phyloP scores from a whole-genome alignment of 2,113 vertebrate species.

The Pimephales promelas region DNA sequence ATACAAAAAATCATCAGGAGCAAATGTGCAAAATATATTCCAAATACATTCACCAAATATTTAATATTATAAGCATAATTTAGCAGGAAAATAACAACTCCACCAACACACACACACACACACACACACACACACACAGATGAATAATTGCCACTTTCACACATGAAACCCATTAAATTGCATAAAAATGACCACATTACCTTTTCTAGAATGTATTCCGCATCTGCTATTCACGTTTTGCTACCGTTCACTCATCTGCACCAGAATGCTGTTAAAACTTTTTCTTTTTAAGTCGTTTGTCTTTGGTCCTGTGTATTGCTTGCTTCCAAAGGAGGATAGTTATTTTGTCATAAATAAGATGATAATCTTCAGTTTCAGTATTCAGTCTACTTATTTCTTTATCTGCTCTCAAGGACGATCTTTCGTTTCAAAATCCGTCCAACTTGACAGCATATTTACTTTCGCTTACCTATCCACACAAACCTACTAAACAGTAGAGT shows the following conservation, averaged over 20 bases:
- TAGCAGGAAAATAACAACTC: not conserved
- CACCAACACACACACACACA: not conserved
- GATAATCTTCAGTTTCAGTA: not conserved
- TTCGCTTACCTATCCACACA: not conserved
- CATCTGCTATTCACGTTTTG: not conserved
- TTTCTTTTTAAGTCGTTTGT: not conserved
- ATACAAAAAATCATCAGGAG: not conserved
- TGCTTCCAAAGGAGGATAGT: not conserved
- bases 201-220: not conserved
- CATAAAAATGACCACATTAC: not conserved
- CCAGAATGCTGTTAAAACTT: not conserved
- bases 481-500: not conserved
- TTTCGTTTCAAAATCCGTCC: not conserved
- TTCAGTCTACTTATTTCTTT: not conserved
- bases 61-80: not conserved
- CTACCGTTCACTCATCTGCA: not conserved
- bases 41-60: not conserved
- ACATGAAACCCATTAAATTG: constrained; percentile 10
- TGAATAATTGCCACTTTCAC: constrained; percentile 9
- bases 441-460: not conserved
- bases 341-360: constrained; percentile 14
- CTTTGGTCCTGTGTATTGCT: not conserved
- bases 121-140: not conserved
- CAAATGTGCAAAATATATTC: not conserved
- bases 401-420: not conserved